Evolutionary conservation across 2,113 vertebrate species (phyloP).

Genomic region (Leptosomus discolor): DNA sequence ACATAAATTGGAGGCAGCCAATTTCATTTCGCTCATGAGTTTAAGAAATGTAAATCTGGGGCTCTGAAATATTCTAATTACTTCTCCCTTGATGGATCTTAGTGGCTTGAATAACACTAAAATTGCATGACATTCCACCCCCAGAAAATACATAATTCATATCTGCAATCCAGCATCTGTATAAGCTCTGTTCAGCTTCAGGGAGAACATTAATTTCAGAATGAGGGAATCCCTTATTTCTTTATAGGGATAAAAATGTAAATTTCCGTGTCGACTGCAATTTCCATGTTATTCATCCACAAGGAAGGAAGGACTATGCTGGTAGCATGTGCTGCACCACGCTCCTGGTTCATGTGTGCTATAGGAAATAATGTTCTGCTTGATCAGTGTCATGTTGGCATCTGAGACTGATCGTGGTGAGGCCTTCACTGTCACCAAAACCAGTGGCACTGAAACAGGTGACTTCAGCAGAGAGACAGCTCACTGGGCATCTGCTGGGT

Average conservation of each 20-base stretch:
- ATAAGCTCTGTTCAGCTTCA: conserved; percentile 15
- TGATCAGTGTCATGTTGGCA: not conserved
- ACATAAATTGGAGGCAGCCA: conserved; percentile 29
- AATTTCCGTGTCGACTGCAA: not conserved
- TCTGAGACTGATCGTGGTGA: not conserved
- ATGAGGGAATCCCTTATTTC: conserved; percentile 58
- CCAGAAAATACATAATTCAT: conserved; percentile 64
- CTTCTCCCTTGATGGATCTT: not conserved
- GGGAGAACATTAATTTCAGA: conserved; percentile 32
- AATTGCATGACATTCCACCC: conserved; percentile 48
- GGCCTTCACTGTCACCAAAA: not conserved
- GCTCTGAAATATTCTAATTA: conserved; percentile 54
- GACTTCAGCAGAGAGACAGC: not conserved
- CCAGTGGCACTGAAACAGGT: accelerated
- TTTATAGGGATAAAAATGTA: not conserved
- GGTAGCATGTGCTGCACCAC: not conserved
- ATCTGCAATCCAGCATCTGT: conserved; percentile 8
- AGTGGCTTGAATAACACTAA: conserved; percentile 43
- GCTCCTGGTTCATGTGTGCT: accelerated
- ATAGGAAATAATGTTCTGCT: not conserved
- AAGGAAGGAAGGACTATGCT: not conserved
- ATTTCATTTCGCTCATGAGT: conserved; percentile 30
- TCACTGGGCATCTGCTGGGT: not conserved
- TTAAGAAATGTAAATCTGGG: conserved; percentile 55
- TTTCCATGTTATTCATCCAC: not conserved